Evolutionary conservation across 2,113 vertebrate species (phyloP).

Genomic region (Zosterops japonicus): DNA sequence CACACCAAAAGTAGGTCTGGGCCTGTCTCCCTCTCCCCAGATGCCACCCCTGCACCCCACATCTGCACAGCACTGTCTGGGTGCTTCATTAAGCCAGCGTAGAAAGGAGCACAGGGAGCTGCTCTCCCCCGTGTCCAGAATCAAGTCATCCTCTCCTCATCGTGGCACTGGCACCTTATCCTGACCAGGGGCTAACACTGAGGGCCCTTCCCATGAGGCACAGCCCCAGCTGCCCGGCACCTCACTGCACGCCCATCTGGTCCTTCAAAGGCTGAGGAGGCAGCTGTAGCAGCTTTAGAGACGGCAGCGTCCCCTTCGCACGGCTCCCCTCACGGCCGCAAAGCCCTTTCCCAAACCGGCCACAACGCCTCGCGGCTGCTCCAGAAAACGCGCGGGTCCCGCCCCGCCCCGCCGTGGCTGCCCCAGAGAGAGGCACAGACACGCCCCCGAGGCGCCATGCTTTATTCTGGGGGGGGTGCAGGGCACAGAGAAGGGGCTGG

Average conservation of each 20-base stretch:
- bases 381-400: not conserved
- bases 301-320: accelerated
- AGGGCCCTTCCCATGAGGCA: too few relatives aligned
- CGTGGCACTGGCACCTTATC: accelerated
- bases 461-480: constrained; percentile 71
- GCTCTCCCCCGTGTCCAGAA: accelerated
- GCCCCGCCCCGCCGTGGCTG: not conserved
- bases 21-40: not conserved
- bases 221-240: not conserved
- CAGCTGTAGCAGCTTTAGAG: not conserved
- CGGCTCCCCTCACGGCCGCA: accelerated
- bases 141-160: not conserved
- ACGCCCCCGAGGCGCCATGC: constrained; percentile 68
- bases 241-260: not conserved
- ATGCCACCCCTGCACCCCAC: too few relatives aligned
- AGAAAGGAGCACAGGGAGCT: not conserved
- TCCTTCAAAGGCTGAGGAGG: not conserved
- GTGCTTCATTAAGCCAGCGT: accelerated
- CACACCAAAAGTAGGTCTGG: not conserved
- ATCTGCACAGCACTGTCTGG: accelerated
- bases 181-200: accelerated
- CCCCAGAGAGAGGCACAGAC: not conserved
- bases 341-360: not conserved
- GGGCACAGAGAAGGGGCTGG: not conserved
- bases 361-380: accelerated